Evolutionary conservation across 2,888 invertebrate species (phyloP).

Genomic region (Eurois occulta): DNA sequence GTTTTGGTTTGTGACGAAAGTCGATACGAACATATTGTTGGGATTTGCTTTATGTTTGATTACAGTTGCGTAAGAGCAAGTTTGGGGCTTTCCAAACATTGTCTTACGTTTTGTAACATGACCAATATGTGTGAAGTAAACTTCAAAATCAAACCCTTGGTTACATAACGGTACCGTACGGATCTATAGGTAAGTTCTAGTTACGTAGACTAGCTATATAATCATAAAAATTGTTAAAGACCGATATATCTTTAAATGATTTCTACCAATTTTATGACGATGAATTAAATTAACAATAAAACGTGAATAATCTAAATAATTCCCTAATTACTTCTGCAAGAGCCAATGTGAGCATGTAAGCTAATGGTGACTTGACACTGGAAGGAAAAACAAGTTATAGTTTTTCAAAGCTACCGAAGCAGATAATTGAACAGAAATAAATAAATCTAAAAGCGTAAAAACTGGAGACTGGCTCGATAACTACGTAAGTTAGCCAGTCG

Average conservation of each 20-base stretch:
- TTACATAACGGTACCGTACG: neutral
- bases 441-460: constrained; percentile 48
- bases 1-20: constrained; percentile 59
- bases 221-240: neutral
- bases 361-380: neutral
- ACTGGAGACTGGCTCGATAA: constrained; percentile 46
- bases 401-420: constrained; percentile 17
- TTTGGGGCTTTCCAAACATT: constrained; percentile 33
- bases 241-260: neutral
- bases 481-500: constrained; percentile 58
- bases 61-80: constrained; percentile 45
- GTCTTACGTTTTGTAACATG: constrained; percentile 37
- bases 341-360: neutral
- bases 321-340: neutral
- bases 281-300: neutral
- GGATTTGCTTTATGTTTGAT: constrained; percentile 54
- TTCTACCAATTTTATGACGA: neutral
- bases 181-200: neutral
- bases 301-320: neutral
- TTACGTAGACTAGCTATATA: neutral
- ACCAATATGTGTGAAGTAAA: constrained; percentile 3
- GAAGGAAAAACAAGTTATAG: constrained; percentile 4
- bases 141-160: neutral
- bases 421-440: constrained; percentile 51
- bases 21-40: constrained; percentile 57